Conservation (phyloP, 2,888 invertebrate genomes). For the Sesia apiformis region DNA sequence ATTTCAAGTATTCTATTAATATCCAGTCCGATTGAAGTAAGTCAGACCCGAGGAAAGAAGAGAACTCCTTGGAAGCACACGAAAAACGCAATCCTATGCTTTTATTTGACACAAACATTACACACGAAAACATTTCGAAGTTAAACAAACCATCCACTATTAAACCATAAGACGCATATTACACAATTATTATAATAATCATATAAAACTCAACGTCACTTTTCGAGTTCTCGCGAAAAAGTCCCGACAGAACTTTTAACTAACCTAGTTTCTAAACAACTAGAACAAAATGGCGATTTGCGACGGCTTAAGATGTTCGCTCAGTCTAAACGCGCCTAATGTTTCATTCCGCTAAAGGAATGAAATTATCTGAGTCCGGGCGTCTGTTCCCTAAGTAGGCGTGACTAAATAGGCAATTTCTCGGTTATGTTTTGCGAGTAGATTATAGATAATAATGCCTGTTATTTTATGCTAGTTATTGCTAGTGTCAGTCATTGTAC, state of each 20-base stretch:
- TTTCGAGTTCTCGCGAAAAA: no score
- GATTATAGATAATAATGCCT: background rate
- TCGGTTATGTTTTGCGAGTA: constrained; percentile 9
- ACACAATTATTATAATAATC: no score
- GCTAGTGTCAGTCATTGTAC: background rate
- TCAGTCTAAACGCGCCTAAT: constrained; percentile 4
- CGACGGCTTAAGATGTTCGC: background rate
- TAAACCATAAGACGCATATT: no score
- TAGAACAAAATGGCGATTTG: background rate
- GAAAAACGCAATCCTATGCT: no score
- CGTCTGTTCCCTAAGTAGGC: constrained; percentile 14
- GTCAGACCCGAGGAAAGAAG: no score
- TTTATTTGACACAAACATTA: no score
- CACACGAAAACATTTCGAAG: no score
- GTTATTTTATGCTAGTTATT: background rate
- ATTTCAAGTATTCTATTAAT: no score
- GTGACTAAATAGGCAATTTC: constrained; percentile 21
- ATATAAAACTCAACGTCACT: no score
- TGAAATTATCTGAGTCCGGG: constrained; percentile 4
- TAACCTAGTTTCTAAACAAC: background rate
- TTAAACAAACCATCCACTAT: no score
- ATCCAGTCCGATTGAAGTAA: no score
- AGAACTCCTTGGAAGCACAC: no score
- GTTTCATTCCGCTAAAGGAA: constrained; percentile 6
- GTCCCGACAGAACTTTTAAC: background rate